Percentiles rank a stretch among this genome's conserved stretches.
Evolutionary conservation across 2,888 invertebrate genomes (phyloP).

Genomic region (Onthophagus sagittarius): DNA sequence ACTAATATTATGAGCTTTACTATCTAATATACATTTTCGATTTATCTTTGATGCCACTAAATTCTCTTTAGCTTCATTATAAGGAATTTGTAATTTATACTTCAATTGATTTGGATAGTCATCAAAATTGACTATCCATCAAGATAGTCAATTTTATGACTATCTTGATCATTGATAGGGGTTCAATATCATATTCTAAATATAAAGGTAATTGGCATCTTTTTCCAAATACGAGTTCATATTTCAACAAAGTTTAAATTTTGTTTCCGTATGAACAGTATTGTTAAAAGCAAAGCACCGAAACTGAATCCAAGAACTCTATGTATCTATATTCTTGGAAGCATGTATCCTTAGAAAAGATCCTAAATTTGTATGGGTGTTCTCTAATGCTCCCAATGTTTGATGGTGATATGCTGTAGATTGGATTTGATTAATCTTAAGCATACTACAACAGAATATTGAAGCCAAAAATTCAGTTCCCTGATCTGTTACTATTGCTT

Average conservation of each 20-base stretch:
- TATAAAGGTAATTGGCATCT: too few species aligned
- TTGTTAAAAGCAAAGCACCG: background rate
- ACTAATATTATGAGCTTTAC: background rate
- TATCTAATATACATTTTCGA: background rate
- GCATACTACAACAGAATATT: slow-evolving; percentile 11
- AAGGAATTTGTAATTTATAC: too few species aligned
- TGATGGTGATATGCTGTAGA: slow-evolving; percentile 18
- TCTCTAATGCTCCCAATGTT: slow-evolving; percentile 21
- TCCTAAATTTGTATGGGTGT: slow-evolving; percentile 21
- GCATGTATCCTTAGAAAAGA: slow-evolving; percentile 15
- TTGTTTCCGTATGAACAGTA: slow-evolving; percentile 16
- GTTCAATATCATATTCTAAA: background rate
- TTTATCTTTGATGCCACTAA: background rate
- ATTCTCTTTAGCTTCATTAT: background rate
- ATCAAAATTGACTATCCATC: too few species aligned
- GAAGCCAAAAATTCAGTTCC: slow-evolving; percentile 21
- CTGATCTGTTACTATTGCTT: background rate
- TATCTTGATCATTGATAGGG: too few species aligned
- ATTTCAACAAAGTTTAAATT: slow-evolving; percentile 13
- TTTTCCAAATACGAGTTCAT: slow-evolving; percentile 18
- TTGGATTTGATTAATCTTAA: too few species aligned
- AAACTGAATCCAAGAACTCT: too few species aligned
- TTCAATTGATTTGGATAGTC: too few species aligned
- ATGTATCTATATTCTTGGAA: too few species aligned
- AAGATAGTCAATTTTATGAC: too few species aligned